phyloP scores from a whole-genome alignment of 2,797 vertebrate genomes.

The Pitangus sulphuratus region DNA sequence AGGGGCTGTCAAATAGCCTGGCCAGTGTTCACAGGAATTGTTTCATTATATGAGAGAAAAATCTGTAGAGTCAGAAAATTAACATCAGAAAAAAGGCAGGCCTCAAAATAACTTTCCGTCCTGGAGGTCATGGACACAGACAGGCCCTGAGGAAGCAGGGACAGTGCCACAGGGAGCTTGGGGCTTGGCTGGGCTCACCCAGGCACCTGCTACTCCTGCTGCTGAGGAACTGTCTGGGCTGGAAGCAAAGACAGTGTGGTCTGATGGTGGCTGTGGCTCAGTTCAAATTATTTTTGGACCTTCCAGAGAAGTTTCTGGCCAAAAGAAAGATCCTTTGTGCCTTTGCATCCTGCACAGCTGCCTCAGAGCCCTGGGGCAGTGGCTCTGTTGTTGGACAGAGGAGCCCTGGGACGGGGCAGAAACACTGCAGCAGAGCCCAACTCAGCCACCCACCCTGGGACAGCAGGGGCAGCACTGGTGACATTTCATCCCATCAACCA shows the following conservation, averaged over 20 bases:
- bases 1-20: neutral
- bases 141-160: neutral
- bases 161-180: neutral
- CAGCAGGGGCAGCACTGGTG: neutral
- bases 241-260: neutral
- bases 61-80: neutral
- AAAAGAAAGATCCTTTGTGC: neutral
- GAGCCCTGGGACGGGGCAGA: accelerated
- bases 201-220: accelerated
- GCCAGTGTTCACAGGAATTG: neutral
- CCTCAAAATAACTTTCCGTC: neutral
- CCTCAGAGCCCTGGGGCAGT: neutral
- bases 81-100: neutral
- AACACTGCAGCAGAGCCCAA: neutral
- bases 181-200: neutral
- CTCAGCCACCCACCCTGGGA: neutral
- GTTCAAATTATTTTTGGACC: slow-evolving; percentile 12
- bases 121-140: neutral
- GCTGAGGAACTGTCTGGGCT: neutral
- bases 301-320: neutral
- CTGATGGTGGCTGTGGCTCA: neutral
- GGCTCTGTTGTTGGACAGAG: neutral
- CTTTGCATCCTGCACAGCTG: neutral
- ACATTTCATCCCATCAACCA: neutral
- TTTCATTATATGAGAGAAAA: neutral